These are phyloP conservation scores for Alviniconcha strummeri DNA, from an alignment of 2,888 invertebrate species.

Conservation along the genomic window DNA sequence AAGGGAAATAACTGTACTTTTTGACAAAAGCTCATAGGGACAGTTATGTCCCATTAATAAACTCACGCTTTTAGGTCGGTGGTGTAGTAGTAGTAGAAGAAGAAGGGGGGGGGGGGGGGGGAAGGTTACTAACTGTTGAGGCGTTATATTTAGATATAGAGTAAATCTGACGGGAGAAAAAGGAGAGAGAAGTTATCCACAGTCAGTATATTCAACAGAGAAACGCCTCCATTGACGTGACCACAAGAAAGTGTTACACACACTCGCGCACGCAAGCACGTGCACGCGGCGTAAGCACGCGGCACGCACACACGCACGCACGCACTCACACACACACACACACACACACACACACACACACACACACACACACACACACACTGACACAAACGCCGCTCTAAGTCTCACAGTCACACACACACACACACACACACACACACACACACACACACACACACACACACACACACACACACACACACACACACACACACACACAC, in stretches of 20 bases:
- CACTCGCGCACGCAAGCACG: background rate
- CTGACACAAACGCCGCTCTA: background rate
- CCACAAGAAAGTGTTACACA: background rate
- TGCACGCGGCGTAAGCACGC: background rate
- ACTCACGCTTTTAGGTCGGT: too few species aligned
- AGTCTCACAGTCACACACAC: background rate
- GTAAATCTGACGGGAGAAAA: too few species aligned
- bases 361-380: background rate
- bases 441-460: background rate
- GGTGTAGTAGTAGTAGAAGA: too few species aligned
- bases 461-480: background rate
- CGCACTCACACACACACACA: too few species aligned
- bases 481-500: background rate
- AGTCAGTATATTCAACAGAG: background rate
- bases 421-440: background rate
- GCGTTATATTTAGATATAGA: too few species aligned
- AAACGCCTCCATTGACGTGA: background rate
- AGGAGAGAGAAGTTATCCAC: too few species aligned
- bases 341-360: background rate
- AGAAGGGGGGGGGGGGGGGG: too few species aligned
- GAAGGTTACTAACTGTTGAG: too few species aligned
- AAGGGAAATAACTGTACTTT: background rate
- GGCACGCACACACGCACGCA: background rate
- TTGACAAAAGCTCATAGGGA: too few species aligned
- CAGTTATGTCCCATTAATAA: too few species aligned